Evolutionary conservation across 2,797 vertebrate species (phyloP).

Genomic region (Gallirallus australis): DNA sequence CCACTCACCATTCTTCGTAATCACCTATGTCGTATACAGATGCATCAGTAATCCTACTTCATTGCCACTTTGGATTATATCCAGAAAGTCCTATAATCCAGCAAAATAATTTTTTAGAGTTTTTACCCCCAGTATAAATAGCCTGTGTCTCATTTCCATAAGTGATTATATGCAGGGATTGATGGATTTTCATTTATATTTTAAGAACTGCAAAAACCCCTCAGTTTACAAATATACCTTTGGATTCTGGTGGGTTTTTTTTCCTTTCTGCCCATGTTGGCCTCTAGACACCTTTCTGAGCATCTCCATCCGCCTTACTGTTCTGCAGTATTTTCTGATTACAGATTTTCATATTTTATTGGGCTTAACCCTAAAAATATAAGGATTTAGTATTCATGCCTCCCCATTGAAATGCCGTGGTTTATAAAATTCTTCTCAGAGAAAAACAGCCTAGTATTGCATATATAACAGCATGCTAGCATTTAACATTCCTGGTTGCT

Average conservation of each 20-base stretch:
- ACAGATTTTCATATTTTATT: not conserved
- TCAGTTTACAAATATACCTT: not conserved
- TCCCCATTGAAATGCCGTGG: not conserved
- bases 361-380: not conserved
- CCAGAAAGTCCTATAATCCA: not conserved
- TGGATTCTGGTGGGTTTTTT: not conserved
- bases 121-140: not conserved
- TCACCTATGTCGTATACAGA: not conserved
- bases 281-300: not conserved
- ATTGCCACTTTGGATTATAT: not conserved
- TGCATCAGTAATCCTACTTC: not conserved
- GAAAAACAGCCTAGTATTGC: not conserved
- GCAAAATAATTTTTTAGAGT: not conserved
- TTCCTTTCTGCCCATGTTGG: not conserved
- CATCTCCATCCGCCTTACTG: not conserved
- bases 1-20: fast-evolving
- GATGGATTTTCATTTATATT: not conserved
- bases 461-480: not conserved
- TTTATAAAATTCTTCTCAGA: not conserved
- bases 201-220: not conserved
- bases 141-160: not conserved
- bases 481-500: not conserved
- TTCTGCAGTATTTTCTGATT: not conserved
- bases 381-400: not conserved
- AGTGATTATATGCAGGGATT: not conserved